phyloP scores from a whole-genome alignment of 1,140 invertebrate species.

The Scaptomyza pallida region DNA sequence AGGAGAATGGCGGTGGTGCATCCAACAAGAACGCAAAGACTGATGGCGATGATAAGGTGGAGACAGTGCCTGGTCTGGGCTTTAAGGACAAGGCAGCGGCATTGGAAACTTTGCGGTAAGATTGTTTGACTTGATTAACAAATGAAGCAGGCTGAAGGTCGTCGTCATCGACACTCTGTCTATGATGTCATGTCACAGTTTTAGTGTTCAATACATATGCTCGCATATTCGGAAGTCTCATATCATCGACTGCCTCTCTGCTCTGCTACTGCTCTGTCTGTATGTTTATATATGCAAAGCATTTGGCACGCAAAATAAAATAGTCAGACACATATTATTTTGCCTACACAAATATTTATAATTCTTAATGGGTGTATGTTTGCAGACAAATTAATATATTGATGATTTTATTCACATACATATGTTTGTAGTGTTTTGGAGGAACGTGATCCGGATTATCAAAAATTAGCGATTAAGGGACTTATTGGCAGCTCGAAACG shows the following conservation, averaged over 20 bases:
- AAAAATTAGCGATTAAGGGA: slow-evolving; percentile 87
- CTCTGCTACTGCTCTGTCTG: slow-evolving; percentile 17
- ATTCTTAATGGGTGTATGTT: not conserved
- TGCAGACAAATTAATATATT: not conserved
- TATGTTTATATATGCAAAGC: slow-evolving; percentile 11
- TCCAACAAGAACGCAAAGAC: slow-evolving; percentile 84
- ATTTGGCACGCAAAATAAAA: slow-evolving; percentile 10
- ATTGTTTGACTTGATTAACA: not conserved
- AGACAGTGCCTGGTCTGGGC: slow-evolving; percentile 87
- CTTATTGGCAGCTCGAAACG: slow-evolving; percentile 87
- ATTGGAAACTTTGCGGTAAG: slow-evolving; percentile 84
- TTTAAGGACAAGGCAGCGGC: slow-evolving; percentile 87
- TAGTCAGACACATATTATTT: slow-evolving; percentile 5
- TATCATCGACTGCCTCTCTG: slow-evolving; percentile 33
- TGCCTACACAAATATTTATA: slow-evolving; percentile 24
- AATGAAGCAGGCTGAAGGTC: slow-evolving; percentile 22
- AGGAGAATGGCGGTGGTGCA: slow-evolving; percentile 85
- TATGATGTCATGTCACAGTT: slow-evolving; percentile 73
- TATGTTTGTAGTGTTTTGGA: slow-evolving; percentile 84
- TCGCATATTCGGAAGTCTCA: slow-evolving; percentile 53
- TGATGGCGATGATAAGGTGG: slow-evolving; percentile 82
- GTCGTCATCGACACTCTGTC: slow-evolving; percentile 6
- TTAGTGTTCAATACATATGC: slow-evolving; percentile 43
- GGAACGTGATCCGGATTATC: slow-evolving; percentile 88
- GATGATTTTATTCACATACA: too few relatives aligned